Percentiles rank a stretch among this genome's conserved stretches.
Evolutionary conservation across 2,113 vertebrate species (phyloP).

Genomic region (Nothoprocta pentlandii): DNA sequence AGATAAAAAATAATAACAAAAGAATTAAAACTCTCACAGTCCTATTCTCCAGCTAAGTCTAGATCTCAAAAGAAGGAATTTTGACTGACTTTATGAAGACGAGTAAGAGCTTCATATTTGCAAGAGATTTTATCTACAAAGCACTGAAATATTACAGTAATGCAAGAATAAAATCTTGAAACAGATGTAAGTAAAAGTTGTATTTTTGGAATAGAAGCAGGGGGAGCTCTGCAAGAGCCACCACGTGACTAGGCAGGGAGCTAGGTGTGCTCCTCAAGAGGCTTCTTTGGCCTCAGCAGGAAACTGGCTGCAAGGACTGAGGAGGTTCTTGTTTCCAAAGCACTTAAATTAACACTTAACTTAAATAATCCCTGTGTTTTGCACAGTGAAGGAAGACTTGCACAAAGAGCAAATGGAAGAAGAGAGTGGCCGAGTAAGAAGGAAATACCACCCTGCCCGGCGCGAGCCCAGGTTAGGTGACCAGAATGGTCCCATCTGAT

Average conservation of each 20-base stretch:
- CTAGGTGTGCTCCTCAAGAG: neutral
- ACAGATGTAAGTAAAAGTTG: neutral
- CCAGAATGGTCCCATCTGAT: neutral
- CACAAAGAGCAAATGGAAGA: accelerated
- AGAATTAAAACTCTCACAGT: neutral
- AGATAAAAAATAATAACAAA: neutral
- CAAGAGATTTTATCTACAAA: neutral
- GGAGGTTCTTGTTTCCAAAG: neutral
- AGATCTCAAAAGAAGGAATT: neutral
- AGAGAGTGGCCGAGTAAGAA: neutral
- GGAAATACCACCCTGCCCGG: neutral
- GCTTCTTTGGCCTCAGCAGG: neutral
- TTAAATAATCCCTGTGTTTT: neutral
- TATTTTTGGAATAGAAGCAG: neutral
- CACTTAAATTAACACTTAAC: neutral
- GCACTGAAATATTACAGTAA: neutral
- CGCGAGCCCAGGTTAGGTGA: accelerated
- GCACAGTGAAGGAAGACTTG: neutral
- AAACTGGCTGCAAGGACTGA: neutral
- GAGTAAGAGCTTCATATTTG: neutral
- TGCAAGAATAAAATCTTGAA: neutral
- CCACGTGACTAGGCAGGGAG: neutral
- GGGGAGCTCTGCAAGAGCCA: neutral
- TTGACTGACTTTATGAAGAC: neutral
- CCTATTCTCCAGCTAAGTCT: neutral